A percentile compares a stretch with the other conserved stretches of the same genome.
phyloP scores from a whole-genome alignment of 2,797 vertebrate species.

The Gephyroberyx darwinii region DNA sequence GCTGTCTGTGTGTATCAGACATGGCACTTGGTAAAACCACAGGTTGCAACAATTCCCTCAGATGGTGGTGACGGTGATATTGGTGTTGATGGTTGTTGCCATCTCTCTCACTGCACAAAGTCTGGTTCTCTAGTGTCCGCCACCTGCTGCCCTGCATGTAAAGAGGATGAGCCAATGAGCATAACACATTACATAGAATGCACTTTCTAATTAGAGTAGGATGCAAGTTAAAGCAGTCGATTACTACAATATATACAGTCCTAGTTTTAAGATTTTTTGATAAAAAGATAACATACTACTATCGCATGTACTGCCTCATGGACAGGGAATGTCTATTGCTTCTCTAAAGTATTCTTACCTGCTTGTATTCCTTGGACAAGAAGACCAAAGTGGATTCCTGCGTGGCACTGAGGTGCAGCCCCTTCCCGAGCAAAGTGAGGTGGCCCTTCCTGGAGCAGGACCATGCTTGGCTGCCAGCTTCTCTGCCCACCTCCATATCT shows the following conservation, averaged over 20 bases:
- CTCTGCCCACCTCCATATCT: slow-evolving; percentile 50
- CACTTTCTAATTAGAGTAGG: no score
- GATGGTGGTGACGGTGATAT: slow-evolving; percentile 38
- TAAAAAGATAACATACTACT: neutral
- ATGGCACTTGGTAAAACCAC: slow-evolving; percentile 29
- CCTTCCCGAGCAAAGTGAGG: slow-evolving; percentile 78
- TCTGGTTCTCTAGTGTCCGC: slow-evolving; percentile 80
- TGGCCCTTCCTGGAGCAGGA: slow-evolving; percentile 87
- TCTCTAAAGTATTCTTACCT: slow-evolving; percentile 58
- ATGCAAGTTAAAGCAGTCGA: neutral
- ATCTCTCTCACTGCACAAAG: slow-evolving; percentile 76
- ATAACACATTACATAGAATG: neutral
- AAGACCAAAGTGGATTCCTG: slow-evolving; percentile 81
- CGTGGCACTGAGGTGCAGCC: slow-evolving; percentile 83
- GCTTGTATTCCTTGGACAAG: slow-evolving; percentile 83
- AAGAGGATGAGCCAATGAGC: neutral
- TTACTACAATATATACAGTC: neutral
- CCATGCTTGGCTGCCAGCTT: slow-evolving; percentile 80
- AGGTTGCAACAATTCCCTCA: slow-evolving; percentile 28
- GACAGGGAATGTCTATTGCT: neutral
- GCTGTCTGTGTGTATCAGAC: slow-evolving; percentile 33
- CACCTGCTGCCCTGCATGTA: slow-evolving; percentile 85
- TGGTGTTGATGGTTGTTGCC: slow-evolving; percentile 41
- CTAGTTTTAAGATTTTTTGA: neutral
- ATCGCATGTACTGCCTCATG: neutral